These are phyloP conservation scores for Hyperopisus bebe DNA, from an alignment of 2,113 vertebrate genomes.

Conservation along the genomic window DNA sequence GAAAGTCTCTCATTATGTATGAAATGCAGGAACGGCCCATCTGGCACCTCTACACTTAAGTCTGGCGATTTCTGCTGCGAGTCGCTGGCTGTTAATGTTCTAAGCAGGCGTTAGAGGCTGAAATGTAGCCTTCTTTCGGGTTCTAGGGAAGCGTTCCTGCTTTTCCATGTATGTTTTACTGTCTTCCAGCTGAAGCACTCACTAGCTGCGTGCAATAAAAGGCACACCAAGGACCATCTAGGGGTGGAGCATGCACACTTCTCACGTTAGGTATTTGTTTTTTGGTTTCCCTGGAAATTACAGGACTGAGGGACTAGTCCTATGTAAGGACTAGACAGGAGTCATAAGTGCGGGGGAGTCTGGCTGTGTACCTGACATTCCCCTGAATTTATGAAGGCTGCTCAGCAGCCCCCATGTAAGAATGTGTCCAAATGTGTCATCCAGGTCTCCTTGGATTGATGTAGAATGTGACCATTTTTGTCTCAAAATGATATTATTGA, in stretches of 20 bases:
- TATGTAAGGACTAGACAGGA: neutral
- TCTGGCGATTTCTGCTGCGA: neutral
- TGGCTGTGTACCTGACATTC: neutral
- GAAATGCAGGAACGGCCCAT: neutral
- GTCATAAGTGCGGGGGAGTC: neutral
- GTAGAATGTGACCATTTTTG: neutral
- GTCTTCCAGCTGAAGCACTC: neutral
- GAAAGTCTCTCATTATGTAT: constrained; percentile 2
- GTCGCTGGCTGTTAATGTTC: neutral
- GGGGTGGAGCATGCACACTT: neutral
- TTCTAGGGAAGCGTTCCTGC: neutral
- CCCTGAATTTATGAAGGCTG: neutral
- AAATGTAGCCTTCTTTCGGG: neutral
- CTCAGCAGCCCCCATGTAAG: neutral
- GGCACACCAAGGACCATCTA: neutral
- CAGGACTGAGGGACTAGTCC: neutral
- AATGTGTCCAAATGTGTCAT: neutral
- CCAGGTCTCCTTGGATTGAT: neutral
- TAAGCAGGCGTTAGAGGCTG: neutral
- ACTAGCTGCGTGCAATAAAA: neutral
- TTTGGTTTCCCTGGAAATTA: neutral
- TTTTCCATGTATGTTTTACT: neutral
- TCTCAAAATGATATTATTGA: neutral
- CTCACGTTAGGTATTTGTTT: neutral
- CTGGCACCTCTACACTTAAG: neutral